Evolutionary conservation across 2,113 vertebrate species (phyloP), one percentile per base, ranked within the genome.

Genomic region (Myxocyprinus asiaticus): DNA sequence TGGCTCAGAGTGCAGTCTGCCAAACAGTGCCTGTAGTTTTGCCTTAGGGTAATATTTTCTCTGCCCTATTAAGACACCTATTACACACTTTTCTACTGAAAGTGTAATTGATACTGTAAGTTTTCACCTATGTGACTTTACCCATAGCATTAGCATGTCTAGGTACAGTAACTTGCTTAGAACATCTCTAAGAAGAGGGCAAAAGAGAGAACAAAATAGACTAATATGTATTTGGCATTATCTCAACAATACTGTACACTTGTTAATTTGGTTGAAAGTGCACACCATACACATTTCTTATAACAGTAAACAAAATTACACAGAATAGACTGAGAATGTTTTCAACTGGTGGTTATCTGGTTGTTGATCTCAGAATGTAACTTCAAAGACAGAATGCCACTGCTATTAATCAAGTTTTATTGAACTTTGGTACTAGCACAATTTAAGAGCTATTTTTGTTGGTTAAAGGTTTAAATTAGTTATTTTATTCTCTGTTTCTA

Each of bases 1-100:
- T 78, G 81, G 85, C 78, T 82, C 78, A 84, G 77, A 86, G 82
- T 86, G 74, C 74, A 86, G 85, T 84, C 77, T 82, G 82, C 82
- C 66, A 81, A 80, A 78, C 70, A 71, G 74, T 73, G 80, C 66
- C 62, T 72, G 68, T 47, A 72, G 22, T 1, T 33, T 33, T 33
- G 22, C 22, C 22, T 33, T 33, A 33, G 61, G 48, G 53, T 63
- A 82, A 76, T 56, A 42, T 33, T 68, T 73, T 63, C 56, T 70
- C 67, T 78, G 71, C 63, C 56, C 53, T 77, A 44, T 81, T 65
- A 4, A 48, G 64, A 82, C 55, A 64, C 50, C 59, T 33, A 14
- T 50, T 75, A 51, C 67, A 63, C 50, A 45, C 22, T 55, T 45
- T 33, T 61, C 71, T 4, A 51, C 72, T 75, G 45, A 70, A 81